Conservation (phyloP, 2,797 vertebrate genomes). For the Hipposideros larvatus region DNA sequence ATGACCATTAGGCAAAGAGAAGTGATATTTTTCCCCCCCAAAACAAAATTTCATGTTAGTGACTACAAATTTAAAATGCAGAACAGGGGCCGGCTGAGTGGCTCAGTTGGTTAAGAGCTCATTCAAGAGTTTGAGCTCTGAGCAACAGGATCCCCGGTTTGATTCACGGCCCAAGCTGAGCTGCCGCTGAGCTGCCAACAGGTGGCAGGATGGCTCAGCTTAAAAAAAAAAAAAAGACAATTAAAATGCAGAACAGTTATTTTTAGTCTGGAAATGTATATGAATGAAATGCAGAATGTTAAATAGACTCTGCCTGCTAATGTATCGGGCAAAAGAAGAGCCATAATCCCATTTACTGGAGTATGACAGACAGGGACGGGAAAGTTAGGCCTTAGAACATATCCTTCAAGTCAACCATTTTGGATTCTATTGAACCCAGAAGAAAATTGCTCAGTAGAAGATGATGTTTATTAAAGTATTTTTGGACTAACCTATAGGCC, state of each 20-base stretch:
- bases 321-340: not conserved
- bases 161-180: too few relatives aligned
- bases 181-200: too few relatives aligned
- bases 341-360: not conserved
- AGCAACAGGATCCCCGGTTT: too few relatives aligned
- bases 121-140: too few relatives aligned
- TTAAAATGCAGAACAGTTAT: not conserved
- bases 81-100: not conserved
- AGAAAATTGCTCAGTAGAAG: not conserved
- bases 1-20: not conserved
- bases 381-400: not conserved
- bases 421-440: not conserved
- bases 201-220: too few relatives aligned
- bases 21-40: not conserved
- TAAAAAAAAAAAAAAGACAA: too few relatives aligned
- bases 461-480: not conserved
- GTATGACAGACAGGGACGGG: not conserved
- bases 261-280: constrained; percentile 39
- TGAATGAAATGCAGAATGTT: constrained; percentile 29
- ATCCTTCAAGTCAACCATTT: not conserved
- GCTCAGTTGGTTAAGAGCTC: too few relatives aligned
- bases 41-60: not conserved
- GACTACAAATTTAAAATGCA: not conserved
- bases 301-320: not conserved
- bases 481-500: constrained; percentile 9